Evolutionary conservation across 2,797 vertebrate species (phyloP).

Genomic region (Ciconia nigra): DNA sequence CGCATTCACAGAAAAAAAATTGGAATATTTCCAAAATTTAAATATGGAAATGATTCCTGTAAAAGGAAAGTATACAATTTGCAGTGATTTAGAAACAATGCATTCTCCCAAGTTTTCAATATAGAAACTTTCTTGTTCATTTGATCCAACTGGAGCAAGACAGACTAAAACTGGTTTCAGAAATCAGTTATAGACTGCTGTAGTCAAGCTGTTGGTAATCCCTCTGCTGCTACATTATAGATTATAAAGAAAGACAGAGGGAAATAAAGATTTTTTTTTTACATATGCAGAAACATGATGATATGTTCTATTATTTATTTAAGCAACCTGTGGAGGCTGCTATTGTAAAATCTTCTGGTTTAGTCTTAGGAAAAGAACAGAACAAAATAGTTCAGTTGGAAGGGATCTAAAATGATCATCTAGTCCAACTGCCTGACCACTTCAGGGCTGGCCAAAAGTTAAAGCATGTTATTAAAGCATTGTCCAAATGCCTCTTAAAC

Average conservation of each 20-base stretch:
- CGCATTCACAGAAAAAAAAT: neutral
- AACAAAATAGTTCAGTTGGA: neutral
- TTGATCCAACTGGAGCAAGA: neutral
- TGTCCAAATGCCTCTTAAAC: neutral
- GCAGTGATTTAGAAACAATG: neutral
- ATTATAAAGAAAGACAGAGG: neutral
- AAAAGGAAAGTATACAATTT: neutral
- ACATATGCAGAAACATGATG: neutral
- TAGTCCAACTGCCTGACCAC: neutral
- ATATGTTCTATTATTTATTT: neutral
- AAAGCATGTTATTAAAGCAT: neutral
- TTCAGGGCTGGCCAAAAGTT: neutral
- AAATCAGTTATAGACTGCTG: neutral
- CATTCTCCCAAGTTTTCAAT: neutral
- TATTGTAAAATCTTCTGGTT: neutral
- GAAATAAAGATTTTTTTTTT: neutral
- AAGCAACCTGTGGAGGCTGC: neutral
- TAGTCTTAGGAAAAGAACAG: neutral
- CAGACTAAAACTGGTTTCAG: conserved; percentile 2
- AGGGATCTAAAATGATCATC: fast-evolving
- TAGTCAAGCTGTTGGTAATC: neutral
- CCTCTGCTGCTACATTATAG: neutral
- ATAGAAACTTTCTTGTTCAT: neutral
- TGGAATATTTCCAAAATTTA: conserved; percentile 20
- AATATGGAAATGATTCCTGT: neutral